Base-by-base conservation (phyloP, 1,140 invertebrate genomes). In the Drosophila bocqueti region DNA sequence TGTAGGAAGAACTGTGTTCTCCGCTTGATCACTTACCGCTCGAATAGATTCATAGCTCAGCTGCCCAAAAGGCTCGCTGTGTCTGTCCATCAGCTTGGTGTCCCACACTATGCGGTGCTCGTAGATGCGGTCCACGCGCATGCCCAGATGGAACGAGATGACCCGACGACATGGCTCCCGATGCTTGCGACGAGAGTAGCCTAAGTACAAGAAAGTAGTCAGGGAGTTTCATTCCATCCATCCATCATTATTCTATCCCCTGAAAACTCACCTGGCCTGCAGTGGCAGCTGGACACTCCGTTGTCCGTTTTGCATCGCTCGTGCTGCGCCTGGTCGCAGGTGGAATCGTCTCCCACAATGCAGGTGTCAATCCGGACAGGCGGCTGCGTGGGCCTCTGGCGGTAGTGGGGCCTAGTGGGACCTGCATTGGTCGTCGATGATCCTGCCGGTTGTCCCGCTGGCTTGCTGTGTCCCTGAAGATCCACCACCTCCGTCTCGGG, bases 301-400 rank as follows among this genome's bases (percentile, higher is more conserved):
- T 95, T 95, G 93, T 98, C 97, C 0, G 97, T 98, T 67, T 96
- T 95, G 92, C 98, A 99, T 50, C 95, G 95, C 89, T 98, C 98
- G 85, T 98, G 96, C 92, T 98, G 96, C 26, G 96, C 96, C 50
- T 95, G 94, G 84, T 98, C 97, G 82, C 98, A 99, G 0, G 98
- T 98, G n/a, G 96, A 96, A 78, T 98, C 97, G 78, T 99, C 97
- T 3, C 97, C 98, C 2, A 98, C 97, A 29, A 98, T 98, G 83
- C 98, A 99, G 11, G 98, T 98, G 92, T 99, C 98, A 63, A 99
- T 98, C 80, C 97, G 91, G 1, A 96, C 95, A 0, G 95, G 95
- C 21, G 95, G 95, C 72, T 95, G 95, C 1, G 94, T 94, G 4
- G 95, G 95, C 76, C 95, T 93, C 77, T 94, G 93, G 3, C 94